These are phyloP conservation scores for Calliphora vicina DNA, from an alignment of 1,140 invertebrate species.

Conservation along the genomic window DNA sequence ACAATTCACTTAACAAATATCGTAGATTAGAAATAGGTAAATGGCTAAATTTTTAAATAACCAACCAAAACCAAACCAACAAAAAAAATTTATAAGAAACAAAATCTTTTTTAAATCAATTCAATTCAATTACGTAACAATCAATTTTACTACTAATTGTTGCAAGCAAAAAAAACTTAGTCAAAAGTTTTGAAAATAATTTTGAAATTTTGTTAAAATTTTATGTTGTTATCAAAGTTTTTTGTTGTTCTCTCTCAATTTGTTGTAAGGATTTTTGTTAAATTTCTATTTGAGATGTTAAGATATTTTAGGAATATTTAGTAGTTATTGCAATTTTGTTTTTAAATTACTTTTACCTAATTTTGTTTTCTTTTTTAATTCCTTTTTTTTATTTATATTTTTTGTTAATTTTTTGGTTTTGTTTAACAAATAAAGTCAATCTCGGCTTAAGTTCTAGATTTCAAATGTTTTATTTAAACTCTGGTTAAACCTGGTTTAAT, in stretches of 20 bases:
- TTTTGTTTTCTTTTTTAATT: conserved; percentile 4
- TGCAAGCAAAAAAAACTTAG: too few species aligned
- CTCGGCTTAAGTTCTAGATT: too few species aligned
- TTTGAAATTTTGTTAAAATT: background rate
- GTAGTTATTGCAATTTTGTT: background rate
- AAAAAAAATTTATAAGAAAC: conserved; percentile 36
- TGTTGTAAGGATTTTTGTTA: background rate
- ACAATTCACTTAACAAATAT: conserved; percentile 65
- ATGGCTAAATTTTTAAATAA: conserved; percentile 46
- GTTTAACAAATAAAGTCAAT: background rate
- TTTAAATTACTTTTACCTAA: background rate
- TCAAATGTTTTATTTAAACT: too few species aligned
- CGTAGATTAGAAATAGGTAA: conserved; percentile 65
- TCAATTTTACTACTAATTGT: background rate
- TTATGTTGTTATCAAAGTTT: conserved; percentile 4
- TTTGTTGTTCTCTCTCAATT: background rate
- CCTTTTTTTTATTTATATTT: conserved; percentile 2
- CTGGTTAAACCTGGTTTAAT: too few species aligned
- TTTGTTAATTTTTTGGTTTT: background rate
- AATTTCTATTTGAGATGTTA: background rate
- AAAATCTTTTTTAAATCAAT: conserved; percentile 25
- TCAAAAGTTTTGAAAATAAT: too few species aligned
- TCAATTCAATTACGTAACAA: conserved; percentile 9
- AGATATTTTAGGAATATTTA: background rate
- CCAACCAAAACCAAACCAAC: conserved; percentile 4